These are phyloP conservation scores for Aphidoletes aphidimyza DNA, from an alignment of 2,888 invertebrate genomes.

Conservation along the genomic window DNA sequence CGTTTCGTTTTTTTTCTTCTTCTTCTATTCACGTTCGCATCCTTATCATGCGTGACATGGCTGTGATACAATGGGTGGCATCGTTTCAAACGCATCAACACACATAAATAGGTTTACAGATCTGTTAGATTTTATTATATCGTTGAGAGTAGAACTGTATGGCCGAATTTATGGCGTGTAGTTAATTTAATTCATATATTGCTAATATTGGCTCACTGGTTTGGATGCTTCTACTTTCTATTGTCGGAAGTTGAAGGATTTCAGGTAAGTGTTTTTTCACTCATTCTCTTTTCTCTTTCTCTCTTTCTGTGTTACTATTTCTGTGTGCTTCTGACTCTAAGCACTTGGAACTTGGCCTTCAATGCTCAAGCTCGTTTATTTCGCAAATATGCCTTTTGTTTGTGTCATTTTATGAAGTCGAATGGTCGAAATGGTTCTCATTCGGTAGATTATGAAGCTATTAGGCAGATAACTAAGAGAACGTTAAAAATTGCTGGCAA, in stretches of 20 bases:
- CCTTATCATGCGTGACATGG: neutral
- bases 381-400: neutral
- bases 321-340: too few relatives aligned
- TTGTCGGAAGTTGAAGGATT: conserved; percentile 91
- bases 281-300: neutral
- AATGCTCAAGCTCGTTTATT: neutral
- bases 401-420: neutral
- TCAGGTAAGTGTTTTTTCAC: conserved; percentile 69
- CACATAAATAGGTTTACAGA: conserved; percentile 77
- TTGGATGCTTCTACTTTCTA: conserved; percentile 96
- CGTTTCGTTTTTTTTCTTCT: too few relatives aligned
- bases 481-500: conserved; percentile 1
- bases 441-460: conserved; percentile 38
- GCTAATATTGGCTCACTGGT: conserved; percentile 95
- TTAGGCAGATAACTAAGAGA: conserved; percentile 46
- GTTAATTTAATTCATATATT: conserved; percentile 94
- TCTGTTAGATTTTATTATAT: conserved; percentile 94
- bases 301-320: too few relatives aligned
- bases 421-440: neutral
- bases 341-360: too few relatives aligned
- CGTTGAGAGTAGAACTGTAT: conserved; percentile 94
- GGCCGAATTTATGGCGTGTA: conserved; percentile 96
- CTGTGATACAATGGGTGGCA: neutral
- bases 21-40: neutral
- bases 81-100: neutral